phyloP scores from a whole-genome alignment of 1,140 invertebrate species.

The Cydia splendana region DNA sequence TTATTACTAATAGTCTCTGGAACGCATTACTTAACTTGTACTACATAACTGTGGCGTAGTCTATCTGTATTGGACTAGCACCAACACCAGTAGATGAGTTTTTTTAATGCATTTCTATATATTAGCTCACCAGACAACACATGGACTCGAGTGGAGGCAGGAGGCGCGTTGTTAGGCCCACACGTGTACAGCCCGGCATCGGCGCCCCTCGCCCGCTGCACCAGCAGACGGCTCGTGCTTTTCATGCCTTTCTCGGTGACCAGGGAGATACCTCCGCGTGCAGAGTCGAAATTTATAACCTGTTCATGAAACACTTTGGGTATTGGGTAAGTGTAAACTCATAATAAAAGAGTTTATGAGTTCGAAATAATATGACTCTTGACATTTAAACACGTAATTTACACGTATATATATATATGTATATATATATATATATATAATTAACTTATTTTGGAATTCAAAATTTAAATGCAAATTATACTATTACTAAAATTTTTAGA shows the following conservation, averaged over 20 bases:
- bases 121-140: constrained; percentile 88
- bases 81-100: too few species aligned
- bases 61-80: too few species aligned
- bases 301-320: constrained; percentile 53
- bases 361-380: constrained; percentile 21
- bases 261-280: constrained; percentile 87
- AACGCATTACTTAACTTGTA: too few species aligned
- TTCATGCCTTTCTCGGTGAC: constrained; percentile 89
- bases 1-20: too few species aligned
- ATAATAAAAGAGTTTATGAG: not conserved
- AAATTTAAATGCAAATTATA: too few species aligned
- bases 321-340: not conserved
- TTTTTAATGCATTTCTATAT: too few species aligned
- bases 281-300: constrained; percentile 90
- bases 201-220: constrained; percentile 86
- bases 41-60: too few species aligned
- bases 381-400: too few species aligned
- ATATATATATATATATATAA: too few species aligned
- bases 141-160: constrained; percentile 87
- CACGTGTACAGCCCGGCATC: constrained; percentile 89
- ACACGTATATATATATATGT: too few species aligned
- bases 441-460: too few species aligned
- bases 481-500: too few species aligned
- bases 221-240: constrained; percentile 89
- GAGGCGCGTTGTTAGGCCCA: constrained; percentile 89